Base-by-base conservation (phyloP, 2,888 invertebrate genomes). In the Proisotoma minuta region DNA sequence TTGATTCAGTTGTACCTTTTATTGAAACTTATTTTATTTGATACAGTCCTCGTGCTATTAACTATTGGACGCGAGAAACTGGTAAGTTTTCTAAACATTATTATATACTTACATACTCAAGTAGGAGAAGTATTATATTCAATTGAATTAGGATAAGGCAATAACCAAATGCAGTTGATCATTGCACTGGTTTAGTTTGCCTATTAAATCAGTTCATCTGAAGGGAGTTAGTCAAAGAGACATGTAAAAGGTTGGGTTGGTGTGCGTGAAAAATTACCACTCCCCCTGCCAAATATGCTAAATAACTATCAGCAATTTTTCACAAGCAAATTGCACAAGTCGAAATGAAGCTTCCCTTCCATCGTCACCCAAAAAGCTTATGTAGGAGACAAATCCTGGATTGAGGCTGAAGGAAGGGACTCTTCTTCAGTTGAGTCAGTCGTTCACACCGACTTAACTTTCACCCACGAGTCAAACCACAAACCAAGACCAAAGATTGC, bases 21-120 rank as follows among this genome's bases (percentile, higher is more conserved):
- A n/a, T n/a, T n/a, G n/a, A n/a, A n/a, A n/a, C n/a, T n/a, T 34
- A 10, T 34, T 34, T 15, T 10, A 8, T 34, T 34, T 34, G 8
- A 34, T 10, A 43, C 61, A 92, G 91, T 61, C 92, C 92, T 34
- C 91, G 91, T 80, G 90, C 92, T 77, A 92, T 93, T 82, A 92
- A 92, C 84, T 63, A 63, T 48, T 66, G 66, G 66, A 66, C 51
- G 23, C 56, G 63, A 15, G 60, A 61, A 39, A 59, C 59, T 26
- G 63, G 63, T 66, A 61, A 15, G 50, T 23, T 40, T 18, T 47
- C n/a, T n/a, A n/a, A n/a, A n/a, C n/a, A n/a, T n/a, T n/a, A n/a
- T n/a, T n/a, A n/a, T n/a, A n/a, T n/a, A n/a, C n/a, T n/a, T n/a
- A n/a, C n/a, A n/a, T n/a, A n/a, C n/a, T 34, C 8, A 34, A 34